Evolutionary conservation across 2,113 vertebrate species (phyloP), one percentile per base, ranked within the genome.

Genomic region (Ondatra zibethicus): DNA sequence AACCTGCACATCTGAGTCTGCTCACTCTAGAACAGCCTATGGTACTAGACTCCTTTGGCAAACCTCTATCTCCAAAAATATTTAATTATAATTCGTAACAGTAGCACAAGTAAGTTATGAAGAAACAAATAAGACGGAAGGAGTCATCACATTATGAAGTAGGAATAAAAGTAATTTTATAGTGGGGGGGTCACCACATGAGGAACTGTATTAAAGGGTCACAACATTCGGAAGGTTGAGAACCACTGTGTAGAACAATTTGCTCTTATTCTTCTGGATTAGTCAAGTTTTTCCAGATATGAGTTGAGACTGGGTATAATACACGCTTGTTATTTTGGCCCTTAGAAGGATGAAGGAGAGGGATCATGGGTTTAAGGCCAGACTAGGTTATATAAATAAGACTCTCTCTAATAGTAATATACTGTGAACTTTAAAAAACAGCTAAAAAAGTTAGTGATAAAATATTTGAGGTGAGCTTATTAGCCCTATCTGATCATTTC

Each of bases 271-370:
- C 45, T 88, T 85, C 42, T n/a, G 55, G 11, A 70, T 6, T 31
- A 66, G 52, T 81, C 77, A 75, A 58, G 73, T 91, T 92, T 92
- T 90, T 45, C 45, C 70, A 45, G 80, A 90, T 70, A 78, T 61
- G 52, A 66, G 70, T 33, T 95, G 73, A 77, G 47, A 72, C 25
- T 73, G 11, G 23, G 86, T 55, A 73, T 88, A 52, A 47, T 25
- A 73, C 86, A 55, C 29, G 55, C 29, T 42, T 89, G 21, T n/a
- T 31, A 89, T 63, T 39, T 75, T 47, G 36, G 39, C 39, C 12
- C 39, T 47, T 13, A 45, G 11, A 42, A 47, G 88, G 72, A 23
- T 75, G 87, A 89, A 50, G 58, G 29, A 47, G 63, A 21, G 13
- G 29, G 23, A 42, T 33, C 36, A 45, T 47, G 81, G 25, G 58